Evolutionary conservation across 2,888 invertebrate genomes (phyloP).

Genomic region (Dusona sp.): DNA sequence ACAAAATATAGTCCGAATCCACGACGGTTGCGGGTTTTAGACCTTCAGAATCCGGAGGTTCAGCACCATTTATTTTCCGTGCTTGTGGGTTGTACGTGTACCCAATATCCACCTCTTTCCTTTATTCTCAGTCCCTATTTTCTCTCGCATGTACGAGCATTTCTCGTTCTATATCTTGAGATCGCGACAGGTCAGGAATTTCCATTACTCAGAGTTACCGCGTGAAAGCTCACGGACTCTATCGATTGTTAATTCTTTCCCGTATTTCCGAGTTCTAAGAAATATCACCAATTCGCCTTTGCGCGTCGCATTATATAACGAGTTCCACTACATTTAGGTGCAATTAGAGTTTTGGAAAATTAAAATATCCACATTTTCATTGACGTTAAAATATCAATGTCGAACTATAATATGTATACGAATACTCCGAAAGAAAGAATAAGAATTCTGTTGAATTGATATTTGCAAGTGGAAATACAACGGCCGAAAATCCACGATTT

Average conservation of each 20-base stretch:
- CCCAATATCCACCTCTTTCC: conserved; percentile 5
- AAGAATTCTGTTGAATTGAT: background rate
- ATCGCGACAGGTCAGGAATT: conserved; percentile 53
- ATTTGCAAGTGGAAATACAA: background rate
- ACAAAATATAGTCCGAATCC: too few relatives aligned
- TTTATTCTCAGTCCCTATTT: conserved; percentile 26
- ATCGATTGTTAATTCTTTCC: conserved; percentile 49
- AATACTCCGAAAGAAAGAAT: background rate
- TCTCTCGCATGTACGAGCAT: conserved; percentile 11
- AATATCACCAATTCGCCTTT: conserved; percentile 20
- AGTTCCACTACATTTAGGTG: background rate
- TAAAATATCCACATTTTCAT: background rate
- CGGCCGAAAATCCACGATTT: background rate
- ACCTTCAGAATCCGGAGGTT: conserved; percentile 17
- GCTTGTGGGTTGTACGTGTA: background rate
- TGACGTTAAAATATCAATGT: background rate
- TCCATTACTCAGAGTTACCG: conserved; percentile 56
- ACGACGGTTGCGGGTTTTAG: too few relatives aligned
- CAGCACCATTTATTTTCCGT: conserved; percentile 51
- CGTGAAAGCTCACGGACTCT: conserved; percentile 25
- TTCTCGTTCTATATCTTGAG: conserved; percentile 35
- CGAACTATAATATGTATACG: background rate
- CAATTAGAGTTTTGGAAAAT: background rate
- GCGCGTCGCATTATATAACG: background rate
- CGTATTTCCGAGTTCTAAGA: conserved; percentile 32